Base-by-base conservation (phyloP, 2,113 vertebrate species). In the Microcebus ravelobensis region DNA sequence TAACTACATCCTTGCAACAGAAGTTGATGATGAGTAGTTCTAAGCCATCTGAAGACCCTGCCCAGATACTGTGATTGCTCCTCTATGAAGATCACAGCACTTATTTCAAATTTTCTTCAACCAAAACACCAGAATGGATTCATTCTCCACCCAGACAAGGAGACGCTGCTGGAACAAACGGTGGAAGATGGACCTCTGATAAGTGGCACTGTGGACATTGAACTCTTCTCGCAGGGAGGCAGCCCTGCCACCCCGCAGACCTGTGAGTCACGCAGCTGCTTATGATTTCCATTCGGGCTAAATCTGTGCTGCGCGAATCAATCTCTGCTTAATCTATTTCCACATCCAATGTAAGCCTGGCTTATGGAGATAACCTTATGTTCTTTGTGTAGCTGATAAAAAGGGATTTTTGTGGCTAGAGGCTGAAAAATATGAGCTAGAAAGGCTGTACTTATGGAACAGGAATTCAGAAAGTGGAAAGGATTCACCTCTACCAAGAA, bases 121-220 rank as follows among this genome's bases (percentile, higher is more conserved):
- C 29, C 6, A n/a, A 11, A 63, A n/a, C 20, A 25, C 50, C 29
- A 4, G 15, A 52, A 71, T 36, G 12, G 12, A 82, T 70, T 82
- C 5, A 39, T 0, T 6, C 3, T 85, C 55, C 84, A 8, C 29
- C 70, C n/a, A 36, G 34, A 74, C 3, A 39, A 31, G 4, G 9
- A 63, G 50, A 42, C 27, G 5, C 29, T 34, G 12, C 20, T 18
- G 34, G 21, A 76, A 48, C 3, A 8, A 39, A 27, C 5, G 42
- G 67, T 34, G 5, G 61, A n/a, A 39, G 39, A 61, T 13, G 29
- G 36, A 27, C 36, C 67, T 85, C 84, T 14, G 50, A 52, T 0
- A 4, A 0, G 5, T 3, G 17, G 36, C 4, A 2, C 8, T 12
- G 0, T 21, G 12, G 29, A 3, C 39, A 5, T 1, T 63, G 55